A percentile compares a stretch with the other conserved stretches of the same genome.
phyloP scores from a whole-genome alignment of 2,113 vertebrate species.

The Myrmecobius fasciatus region DNA sequence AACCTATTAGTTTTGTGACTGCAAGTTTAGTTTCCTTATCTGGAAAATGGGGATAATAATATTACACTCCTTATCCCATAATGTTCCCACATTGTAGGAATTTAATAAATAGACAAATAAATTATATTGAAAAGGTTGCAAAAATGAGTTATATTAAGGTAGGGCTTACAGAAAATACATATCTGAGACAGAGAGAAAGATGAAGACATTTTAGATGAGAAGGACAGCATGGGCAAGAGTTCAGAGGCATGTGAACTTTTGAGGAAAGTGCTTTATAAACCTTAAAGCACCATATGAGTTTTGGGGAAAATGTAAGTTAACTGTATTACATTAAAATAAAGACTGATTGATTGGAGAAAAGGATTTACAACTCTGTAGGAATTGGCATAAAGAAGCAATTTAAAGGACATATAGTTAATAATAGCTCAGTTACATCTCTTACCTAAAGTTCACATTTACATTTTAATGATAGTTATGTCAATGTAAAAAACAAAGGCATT shows the following conservation, averaged over 20 bases:
- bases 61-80: accelerated
- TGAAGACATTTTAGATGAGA: not conserved
- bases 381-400: not conserved
- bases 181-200: not conserved
- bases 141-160: not conserved
- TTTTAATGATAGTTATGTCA: not conserved
- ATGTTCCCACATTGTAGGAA: not conserved
- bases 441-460: not conserved
- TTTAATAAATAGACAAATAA: not conserved
- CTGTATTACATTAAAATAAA: not conserved
- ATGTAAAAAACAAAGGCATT: not conserved
- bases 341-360: not conserved
- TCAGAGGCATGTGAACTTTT: not conserved
- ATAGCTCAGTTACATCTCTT: not conserved
- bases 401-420: not conserved
- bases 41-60: not conserved
- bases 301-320: not conserved
- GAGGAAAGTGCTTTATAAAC: not conserved
- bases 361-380: not conserved
- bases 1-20: not conserved
- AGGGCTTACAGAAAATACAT: not conserved
- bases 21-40: not conserved
- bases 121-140: not conserved
- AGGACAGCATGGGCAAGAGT: not conserved
- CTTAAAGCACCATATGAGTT: not conserved